These are phyloP conservation scores for Minunthozetes semirufus DNA, from an alignment of 2,888 invertebrate genomes.

Conservation along the genomic window DNA sequence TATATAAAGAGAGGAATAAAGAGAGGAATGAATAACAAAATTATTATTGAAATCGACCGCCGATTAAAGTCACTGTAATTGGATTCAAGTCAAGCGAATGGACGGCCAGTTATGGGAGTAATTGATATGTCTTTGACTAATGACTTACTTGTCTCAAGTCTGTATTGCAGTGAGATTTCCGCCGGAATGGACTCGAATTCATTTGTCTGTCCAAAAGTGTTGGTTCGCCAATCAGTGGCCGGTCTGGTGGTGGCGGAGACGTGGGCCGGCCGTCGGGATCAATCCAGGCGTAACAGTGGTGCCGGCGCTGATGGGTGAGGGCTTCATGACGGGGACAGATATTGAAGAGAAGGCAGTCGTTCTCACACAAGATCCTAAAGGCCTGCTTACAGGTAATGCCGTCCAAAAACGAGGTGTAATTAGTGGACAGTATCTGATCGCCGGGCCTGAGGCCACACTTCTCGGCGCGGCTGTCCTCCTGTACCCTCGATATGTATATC, in stretches of 20 bases:
- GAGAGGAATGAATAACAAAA: background rate
- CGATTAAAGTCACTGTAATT: too few relatives aligned
- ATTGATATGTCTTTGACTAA: background rate
- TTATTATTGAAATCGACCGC: background rate
- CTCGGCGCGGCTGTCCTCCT: constrained; percentile 81
- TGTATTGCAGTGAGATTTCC: background rate
- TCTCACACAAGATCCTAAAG: constrained; percentile 20
- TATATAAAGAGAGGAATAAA: constrained; percentile 6
- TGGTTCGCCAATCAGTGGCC: constrained; percentile 53
- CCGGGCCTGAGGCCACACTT: constrained; percentile 79
- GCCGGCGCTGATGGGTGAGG: constrained; percentile 32
- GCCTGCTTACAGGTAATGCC: constrained; percentile 34
- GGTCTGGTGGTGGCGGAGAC: constrained; percentile 61
- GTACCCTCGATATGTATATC: constrained; percentile 80
- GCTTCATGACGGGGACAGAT: constrained; percentile 31
- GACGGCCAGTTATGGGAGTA: too few relatives aligned
- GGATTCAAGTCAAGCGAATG: too few relatives aligned
- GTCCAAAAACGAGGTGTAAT: constrained; percentile 70
- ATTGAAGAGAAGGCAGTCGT: constrained; percentile 30
- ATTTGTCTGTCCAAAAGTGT: constrained; percentile 50
- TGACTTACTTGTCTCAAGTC: constrained; percentile 16
- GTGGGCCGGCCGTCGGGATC: constrained; percentile 82
- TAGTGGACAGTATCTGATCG: constrained; percentile 89
- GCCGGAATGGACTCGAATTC: constrained; percentile 34
- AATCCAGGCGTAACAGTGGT: constrained; percentile 76